Evolutionary conservation across 2,888 invertebrate genomes (phyloP).

Genomic region (Pandemis heparana): DNA sequence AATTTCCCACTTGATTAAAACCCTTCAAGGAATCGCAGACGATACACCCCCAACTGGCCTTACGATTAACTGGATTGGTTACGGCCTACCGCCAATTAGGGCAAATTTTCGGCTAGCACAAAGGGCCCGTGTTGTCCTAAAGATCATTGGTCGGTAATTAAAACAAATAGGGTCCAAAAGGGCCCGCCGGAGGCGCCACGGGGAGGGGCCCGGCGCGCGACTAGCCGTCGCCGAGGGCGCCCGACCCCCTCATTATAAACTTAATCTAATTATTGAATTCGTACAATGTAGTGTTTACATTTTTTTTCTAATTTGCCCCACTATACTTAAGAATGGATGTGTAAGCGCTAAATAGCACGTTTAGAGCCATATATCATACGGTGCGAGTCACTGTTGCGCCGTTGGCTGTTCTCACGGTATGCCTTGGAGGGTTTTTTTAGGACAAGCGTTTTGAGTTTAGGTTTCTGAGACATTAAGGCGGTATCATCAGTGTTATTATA

Average conservation of each 20-base stretch:
- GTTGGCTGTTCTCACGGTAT: conserved; percentile 76
- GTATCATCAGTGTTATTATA: conserved; percentile 66
- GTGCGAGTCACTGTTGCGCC: conserved; percentile 76
- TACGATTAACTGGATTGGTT: conserved; percentile 60
- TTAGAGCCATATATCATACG: conserved; percentile 82
- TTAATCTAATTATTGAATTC: conserved; percentile 86
- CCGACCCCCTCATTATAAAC: conserved; percentile 81
- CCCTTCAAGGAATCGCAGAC: conserved; percentile 47
- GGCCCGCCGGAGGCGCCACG: conserved; percentile 81
- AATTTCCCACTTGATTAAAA: conserved; percentile 38
- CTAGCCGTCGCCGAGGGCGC: conserved; percentile 77
- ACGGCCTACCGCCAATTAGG: conserved; percentile 76
- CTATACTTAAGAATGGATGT: conserved; percentile 83
- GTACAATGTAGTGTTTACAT: conserved; percentile 85
- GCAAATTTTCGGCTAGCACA: conserved; percentile 78
- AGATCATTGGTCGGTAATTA: conserved; percentile 82
- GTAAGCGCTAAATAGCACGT: conserved; percentile 86
- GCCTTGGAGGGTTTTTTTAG: conserved; percentile 53
- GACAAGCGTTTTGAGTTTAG: conserved; percentile 52
- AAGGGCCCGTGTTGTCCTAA: conserved; percentile 77
- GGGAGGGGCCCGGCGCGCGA: conserved; percentile 72
- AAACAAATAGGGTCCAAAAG: conserved; percentile 85
- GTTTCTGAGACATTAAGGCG: conserved; percentile 63
- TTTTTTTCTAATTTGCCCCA: conserved; percentile 83
- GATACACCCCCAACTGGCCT: conserved; percentile 42